phyloP scores from a whole-genome alignment of 2,888 invertebrate genomes.

The Drosophila nigricruria region DNA sequence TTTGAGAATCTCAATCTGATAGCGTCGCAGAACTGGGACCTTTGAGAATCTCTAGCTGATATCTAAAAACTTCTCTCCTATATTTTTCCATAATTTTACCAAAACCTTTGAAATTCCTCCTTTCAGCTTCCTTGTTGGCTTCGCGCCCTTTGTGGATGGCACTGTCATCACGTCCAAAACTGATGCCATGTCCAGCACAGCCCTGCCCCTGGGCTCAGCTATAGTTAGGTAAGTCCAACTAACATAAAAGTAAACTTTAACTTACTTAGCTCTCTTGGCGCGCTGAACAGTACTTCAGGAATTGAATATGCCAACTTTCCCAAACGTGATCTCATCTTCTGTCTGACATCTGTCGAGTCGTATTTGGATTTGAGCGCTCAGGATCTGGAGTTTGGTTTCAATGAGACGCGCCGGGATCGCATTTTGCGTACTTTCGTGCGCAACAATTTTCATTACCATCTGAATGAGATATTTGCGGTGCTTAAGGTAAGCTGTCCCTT shows the following conservation, averaged over 20 bases:
- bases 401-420: slow-evolving; percentile 93
- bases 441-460: slow-evolving; percentile 97
- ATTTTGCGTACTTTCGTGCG: slow-evolving; percentile 96
- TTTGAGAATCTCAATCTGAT: not conserved
- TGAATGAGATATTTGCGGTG: slow-evolving; percentile 97
- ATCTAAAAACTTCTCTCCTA: too few species aligned
- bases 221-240: slow-evolving; percentile 85
- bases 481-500: slow-evolving; percentile 86
- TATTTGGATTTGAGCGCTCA: slow-evolving; percentile 93
- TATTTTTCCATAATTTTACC: too few species aligned
- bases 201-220: slow-evolving; percentile 84
- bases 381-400: slow-evolving; percentile 96
- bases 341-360: slow-evolving; percentile 93
- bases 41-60: not conserved
- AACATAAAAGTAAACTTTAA: not conserved
- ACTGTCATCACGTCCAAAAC: slow-evolving; percentile 90
- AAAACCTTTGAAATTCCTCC: not conserved
- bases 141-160: slow-evolving; percentile 97
- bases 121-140: slow-evolving; percentile 91
- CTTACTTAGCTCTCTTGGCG: not conserved
- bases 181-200: slow-evolving; percentile 79
- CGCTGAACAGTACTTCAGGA: slow-evolving; percentile 87
- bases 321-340: slow-evolving; percentile 93
- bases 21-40: too few species aligned
- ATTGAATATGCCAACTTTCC: slow-evolving; percentile 93